phyloP scores from a whole-genome alignment of 2,797 vertebrate genomes.

The Pelodytes ibericus region DNA sequence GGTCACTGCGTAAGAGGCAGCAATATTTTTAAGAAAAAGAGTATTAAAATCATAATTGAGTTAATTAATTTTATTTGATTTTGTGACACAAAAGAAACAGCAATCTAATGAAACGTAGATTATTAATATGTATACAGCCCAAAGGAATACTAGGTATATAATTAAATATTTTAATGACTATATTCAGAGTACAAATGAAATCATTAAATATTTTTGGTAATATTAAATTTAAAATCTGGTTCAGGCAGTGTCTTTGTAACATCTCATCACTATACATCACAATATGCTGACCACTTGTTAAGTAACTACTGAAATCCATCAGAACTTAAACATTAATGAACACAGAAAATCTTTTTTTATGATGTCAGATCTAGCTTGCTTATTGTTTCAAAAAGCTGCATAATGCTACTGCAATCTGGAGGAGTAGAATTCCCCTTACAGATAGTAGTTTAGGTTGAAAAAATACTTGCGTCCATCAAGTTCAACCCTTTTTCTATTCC shows the following conservation, averaged over 20 bases:
- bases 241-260: neutral
- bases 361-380: too few relatives aligned
- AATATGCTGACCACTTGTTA: too few relatives aligned
- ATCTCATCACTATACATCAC: too few relatives aligned
- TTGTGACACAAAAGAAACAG: constrained; percentile 1
- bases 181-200: neutral
- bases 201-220: neutral
- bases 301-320: too few relatives aligned
- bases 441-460: too few relatives aligned
- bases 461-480: too few relatives aligned
- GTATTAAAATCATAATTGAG: constrained; percentile 24
- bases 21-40: constrained; percentile 22
- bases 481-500: too few relatives aligned
- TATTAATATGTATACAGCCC: constrained; percentile 17
- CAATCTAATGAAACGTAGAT: constrained; percentile 25
- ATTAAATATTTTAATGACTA: neutral
- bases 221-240: neutral
- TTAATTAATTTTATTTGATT: constrained; percentile 39
- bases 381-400: too few relatives aligned
- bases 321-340: too few relatives aligned
- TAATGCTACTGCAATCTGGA: too few relatives aligned
- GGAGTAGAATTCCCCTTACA: too few relatives aligned
- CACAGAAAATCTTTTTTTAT: too few relatives aligned
- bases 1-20: constrained; percentile 20
- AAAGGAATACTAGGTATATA: neutral